Percentiles rank a stretch among this genome's conserved stretches.
Conservation (phyloP, 2,888 invertebrate species). For the Sclerodermus sp. region DNA sequence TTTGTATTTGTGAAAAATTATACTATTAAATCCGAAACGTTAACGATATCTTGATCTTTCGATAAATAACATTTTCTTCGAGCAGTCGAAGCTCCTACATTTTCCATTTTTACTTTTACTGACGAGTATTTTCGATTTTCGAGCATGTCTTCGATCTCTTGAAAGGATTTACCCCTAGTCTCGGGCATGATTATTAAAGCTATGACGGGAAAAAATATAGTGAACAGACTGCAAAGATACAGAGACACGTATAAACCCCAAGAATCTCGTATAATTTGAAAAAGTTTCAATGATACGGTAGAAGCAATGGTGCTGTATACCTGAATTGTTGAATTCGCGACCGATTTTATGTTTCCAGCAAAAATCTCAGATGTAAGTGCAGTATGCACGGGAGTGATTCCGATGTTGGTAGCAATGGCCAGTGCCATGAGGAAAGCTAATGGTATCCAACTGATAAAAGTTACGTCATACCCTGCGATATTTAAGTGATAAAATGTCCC, state of each 20-base stretch:
- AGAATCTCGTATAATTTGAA: neutral
- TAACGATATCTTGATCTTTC: no score
- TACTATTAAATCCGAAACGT: no score
- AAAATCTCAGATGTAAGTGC: conserved; percentile 7
- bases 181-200: neutral
- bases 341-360: conserved; percentile 11
- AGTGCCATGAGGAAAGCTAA: conserved; percentile 8
- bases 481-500: conserved; percentile 13
- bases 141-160: neutral
- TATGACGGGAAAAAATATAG: neutral
- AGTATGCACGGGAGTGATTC: conserved; percentile 1
- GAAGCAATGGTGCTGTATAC: neutral
- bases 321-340: conserved; percentile 6
- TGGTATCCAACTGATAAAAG: conserved; percentile 8
- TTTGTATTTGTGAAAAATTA: no score
- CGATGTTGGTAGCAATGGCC: neutral
- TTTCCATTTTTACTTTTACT: no score
- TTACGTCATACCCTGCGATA: conserved; percentile 5
- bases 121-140: no score
- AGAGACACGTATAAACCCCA: neutral
- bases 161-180: conserved; percentile 2
- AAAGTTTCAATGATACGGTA: neutral
- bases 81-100: no score
- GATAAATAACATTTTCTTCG: no score
- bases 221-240: neutral